Evolutionary conservation across 2,888 invertebrate species (phyloP).

Genomic region (Lycocerus yunnanus): DNA sequence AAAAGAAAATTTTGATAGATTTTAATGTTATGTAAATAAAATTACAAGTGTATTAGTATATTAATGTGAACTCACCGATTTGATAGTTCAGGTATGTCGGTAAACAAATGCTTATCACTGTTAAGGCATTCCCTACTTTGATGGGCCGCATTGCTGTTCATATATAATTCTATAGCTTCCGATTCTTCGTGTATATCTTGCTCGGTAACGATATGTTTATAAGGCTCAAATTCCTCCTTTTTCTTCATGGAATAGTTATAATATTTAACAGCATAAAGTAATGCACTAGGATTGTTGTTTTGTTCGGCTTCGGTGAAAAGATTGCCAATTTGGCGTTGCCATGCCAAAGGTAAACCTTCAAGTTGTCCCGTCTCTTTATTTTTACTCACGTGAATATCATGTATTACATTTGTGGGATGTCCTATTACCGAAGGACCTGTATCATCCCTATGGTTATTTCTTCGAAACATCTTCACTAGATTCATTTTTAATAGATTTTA

Average conservation of each 20-base stretch:
- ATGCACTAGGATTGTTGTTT: slow-evolving; percentile 87
- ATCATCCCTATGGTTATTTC: slow-evolving; percentile 51
- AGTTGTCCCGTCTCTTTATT: slow-evolving; percentile 82
- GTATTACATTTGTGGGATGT: slow-evolving; percentile 82
- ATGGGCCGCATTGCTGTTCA: slow-evolving; percentile 73
- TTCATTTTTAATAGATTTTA: slow-evolving; percentile 25
- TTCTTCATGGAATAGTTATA: slow-evolving; percentile 88
- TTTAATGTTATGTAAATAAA: too few species aligned
- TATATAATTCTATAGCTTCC: slow-evolving; percentile 77
- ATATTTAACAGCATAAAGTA: slow-evolving; percentile 87
- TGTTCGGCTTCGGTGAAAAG: slow-evolving; percentile 88
- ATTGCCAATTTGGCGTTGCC: slow-evolving; percentile 78
- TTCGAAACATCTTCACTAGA: slow-evolving; percentile 34
- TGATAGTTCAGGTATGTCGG: slow-evolving; percentile 27
- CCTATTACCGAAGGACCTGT: slow-evolving; percentile 71
- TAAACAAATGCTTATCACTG: background rate
- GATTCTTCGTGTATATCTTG: slow-evolving; percentile 81
- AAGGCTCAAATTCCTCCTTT: slow-evolving; percentile 66
- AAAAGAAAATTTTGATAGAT: too few species aligned
- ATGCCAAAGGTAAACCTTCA: slow-evolving; percentile 83
- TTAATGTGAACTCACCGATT: slow-evolving; percentile 32
- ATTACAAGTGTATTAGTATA: too few species aligned
- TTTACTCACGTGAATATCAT: slow-evolving; percentile 85
- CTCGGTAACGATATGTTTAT: slow-evolving; percentile 82
- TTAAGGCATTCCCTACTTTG: slow-evolving; percentile 60